phyloP scores from a whole-genome alignment of 2,797 vertebrate genomes.

The Pempheris klunzingeri region DNA sequence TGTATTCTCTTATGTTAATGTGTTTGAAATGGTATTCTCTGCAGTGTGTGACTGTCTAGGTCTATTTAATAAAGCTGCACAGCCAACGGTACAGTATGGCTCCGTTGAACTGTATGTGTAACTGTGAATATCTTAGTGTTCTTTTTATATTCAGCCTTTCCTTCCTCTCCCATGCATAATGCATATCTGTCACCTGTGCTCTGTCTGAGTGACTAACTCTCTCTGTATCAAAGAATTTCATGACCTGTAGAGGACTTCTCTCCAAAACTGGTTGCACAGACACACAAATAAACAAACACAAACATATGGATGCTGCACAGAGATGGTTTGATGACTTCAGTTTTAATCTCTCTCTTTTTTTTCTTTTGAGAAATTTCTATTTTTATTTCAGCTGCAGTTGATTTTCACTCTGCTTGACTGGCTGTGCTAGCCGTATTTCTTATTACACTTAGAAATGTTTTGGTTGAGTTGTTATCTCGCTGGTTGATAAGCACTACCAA shows the following conservation, averaged over 20 bases:
- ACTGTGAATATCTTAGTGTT: slow-evolving; percentile 76
- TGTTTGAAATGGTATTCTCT: slow-evolving; percentile 43
- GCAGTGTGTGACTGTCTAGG: slow-evolving; percentile 28
- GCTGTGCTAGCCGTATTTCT: slow-evolving; percentile 8
- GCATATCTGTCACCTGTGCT: slow-evolving; percentile 83
- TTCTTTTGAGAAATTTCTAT: slow-evolving; percentile 11
- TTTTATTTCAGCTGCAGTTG: slow-evolving; percentile 30
- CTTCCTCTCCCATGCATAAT: slow-evolving; percentile 77
- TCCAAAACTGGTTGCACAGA: slow-evolving; percentile 39
- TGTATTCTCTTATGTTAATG: slow-evolving; percentile 42
- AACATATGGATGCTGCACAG: slow-evolving; percentile 27
- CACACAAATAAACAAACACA: slow-evolving; percentile 46
- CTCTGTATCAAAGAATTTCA: slow-evolving; percentile 72
- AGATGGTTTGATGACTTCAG: slow-evolving; percentile 30
- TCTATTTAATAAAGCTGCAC: slow-evolving; percentile 62
- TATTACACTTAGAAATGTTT: slow-evolving; percentile 3
- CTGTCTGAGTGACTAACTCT: slow-evolving; percentile 75
- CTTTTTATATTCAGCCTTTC: slow-evolving; percentile 76
- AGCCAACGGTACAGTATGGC: slow-evolving; percentile 57
- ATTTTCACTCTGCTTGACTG: slow-evolving; percentile 25
- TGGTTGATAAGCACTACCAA: slow-evolving; percentile 8
- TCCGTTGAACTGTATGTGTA: slow-evolving; percentile 60
- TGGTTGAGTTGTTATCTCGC: slow-evolving; percentile 7
- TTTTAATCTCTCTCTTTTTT: slow-evolving; percentile 3
- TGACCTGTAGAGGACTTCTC: slow-evolving; percentile 73